Evolutionary conservation across 1,140 invertebrate genomes (phyloP), one percentile per base, ranked within the genome.

Genomic region (Vanessa atalanta): DNA sequence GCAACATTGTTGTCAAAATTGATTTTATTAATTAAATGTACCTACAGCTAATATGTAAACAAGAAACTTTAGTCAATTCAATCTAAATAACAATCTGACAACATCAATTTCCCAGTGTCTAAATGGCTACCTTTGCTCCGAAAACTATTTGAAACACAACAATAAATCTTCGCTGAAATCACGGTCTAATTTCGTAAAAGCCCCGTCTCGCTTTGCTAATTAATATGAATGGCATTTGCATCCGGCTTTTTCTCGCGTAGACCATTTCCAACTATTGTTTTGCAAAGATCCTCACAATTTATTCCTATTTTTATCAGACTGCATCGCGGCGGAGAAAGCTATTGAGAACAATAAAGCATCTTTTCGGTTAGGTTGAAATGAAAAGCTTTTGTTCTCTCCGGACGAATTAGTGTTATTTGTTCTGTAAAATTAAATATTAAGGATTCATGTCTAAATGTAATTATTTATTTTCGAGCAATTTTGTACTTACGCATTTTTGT

Each of bases 161-260:
- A 91, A 91, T 93, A 93, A 91, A 93, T 93, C 89, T 91, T 87
- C 87, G 85, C 83, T 90, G 89, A 88, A 93, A 93, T 93, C 91
- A 91, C 89, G 89, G 88, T 90, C 89, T 93, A 93, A 93, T 93
- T 93, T 93, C 89, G 89, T 91, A 91, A 93, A 91, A 93, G 91
- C 89, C 88, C 88, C 88, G 85, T 91, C 89, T 93, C 91, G 89
- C 91, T 91, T 90, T 91, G 89, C 89, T 93, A 93, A 93, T 93
- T 93, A 93, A 93, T 93, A 93, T 91, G 91, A 93, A 93, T 93
- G 87, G 89, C 89, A 89, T 93, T 93, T 93, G 89, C 91, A 93
- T 93, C 91, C 89, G 87, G 89, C 88, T 93, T 93, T 93, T 93
- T 93, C 91, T 93, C 89, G 84, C 87, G 86, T 87, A 88, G 83